Percentiles rank a stretch among this genome's conserved stretches.
Conservation (phyloP, 1,140 invertebrate genomes). For the Drusus annulatus region DNA sequence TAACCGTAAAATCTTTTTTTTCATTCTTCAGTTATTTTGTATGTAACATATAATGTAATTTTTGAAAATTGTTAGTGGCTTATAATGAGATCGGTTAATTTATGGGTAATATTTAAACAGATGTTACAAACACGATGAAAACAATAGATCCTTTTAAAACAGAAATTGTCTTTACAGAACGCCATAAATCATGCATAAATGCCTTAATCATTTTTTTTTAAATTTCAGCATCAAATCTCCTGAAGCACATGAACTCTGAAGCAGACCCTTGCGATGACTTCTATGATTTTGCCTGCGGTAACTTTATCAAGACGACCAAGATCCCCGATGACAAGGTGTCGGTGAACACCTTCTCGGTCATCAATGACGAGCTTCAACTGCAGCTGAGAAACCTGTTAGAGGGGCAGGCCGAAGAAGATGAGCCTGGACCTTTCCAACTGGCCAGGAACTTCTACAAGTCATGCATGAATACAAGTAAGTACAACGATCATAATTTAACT, state of each 20-base stretch:
- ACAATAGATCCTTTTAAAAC: too few relatives aligned
- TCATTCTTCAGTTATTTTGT: too few relatives aligned
- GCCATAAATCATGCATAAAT: too few relatives aligned
- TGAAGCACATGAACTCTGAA: conserved; percentile 80
- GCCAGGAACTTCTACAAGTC: conserved; percentile 85
- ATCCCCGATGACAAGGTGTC: conserved; percentile 87
- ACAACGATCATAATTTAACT: too few relatives aligned
- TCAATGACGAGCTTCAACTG: conserved; percentile 84
- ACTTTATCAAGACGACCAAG: conserved; percentile 79
- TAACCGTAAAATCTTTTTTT: too few relatives aligned
- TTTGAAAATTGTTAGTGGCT: too few relatives aligned
- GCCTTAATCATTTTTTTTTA: too few relatives aligned
- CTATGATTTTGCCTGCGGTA: conserved; percentile 87
- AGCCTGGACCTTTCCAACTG: conserved; percentile 81
- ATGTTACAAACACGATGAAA: too few relatives aligned
- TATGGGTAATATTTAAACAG: too few relatives aligned
- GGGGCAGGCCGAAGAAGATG: conserved; percentile 75
- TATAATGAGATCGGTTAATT: too few relatives aligned
- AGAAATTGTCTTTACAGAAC: too few relatives aligned
- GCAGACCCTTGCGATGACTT: conserved; percentile 93
- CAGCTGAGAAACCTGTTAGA: conserved; percentile 84
- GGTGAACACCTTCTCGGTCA: conserved; percentile 85
- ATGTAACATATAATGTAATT: too few relatives aligned
- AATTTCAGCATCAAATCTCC: conserved; percentile 77
- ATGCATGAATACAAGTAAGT: conserved; percentile 90